Evolutionary conservation across 2,888 invertebrate species (phyloP), one percentile per base, ranked within the genome.

Genomic region (Ichneumon xanthorius): DNA sequence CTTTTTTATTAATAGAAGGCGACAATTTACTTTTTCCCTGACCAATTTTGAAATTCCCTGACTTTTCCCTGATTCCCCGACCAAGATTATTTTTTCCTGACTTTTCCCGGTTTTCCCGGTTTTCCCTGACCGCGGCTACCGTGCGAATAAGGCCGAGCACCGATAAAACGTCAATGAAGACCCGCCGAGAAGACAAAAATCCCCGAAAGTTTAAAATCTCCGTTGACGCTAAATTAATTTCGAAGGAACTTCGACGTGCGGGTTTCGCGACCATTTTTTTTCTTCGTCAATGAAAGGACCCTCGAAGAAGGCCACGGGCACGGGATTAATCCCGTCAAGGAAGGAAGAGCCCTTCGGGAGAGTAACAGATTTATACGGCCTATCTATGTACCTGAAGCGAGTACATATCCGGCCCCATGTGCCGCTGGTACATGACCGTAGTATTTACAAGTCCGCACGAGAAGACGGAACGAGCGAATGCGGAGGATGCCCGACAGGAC

Each of bases 271-370:
- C 19, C 11, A 58, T 22, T 58, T 58, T 55, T 19, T 70, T 75
- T 77, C 67, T 68, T 80, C 77, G 71, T 82, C 85, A 85, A 82
- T 85, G 37, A 68, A 82, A 81, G 87, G 76, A 82, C 85, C 84
- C 82, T 85, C 53, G 82, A 76, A 70, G 72, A 76, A 70, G 72
- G 53, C 33, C 37, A 70, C 61, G 70, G 65, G 37, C 76, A 55
- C 79, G 55, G 45, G 45, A 63, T 81, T 88, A 90, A 89, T 90
- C 88, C 88, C 75, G 84, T 86, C 88, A 85, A 87, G 88, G 87
- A 83, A 88, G 85, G 72, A 75, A 80, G 65, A 84, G 86, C 84
- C 82, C 85, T 87, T 80, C 40, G 61, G 77, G 83, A 70, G 79
- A 80, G 85, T 87, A 86, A 86, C 86, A 87, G 88, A 89, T 89